A percentile compares a stretch with the other conserved stretches of the same genome.
Evolutionary conservation across 2,888 invertebrate genomes (phyloP).

Genomic region (Lasioglossum leucozonium): DNA sequence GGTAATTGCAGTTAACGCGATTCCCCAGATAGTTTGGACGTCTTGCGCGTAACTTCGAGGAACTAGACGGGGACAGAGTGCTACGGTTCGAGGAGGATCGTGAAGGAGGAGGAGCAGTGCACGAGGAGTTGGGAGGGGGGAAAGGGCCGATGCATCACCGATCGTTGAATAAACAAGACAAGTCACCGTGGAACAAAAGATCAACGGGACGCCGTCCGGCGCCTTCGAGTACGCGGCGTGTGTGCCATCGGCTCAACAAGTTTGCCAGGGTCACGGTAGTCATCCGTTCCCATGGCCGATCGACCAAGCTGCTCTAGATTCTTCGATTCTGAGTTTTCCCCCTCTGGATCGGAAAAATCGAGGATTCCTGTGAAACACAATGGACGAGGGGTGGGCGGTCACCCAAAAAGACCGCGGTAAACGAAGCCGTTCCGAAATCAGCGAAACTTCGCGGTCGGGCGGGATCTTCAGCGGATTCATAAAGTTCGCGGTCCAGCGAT

Average conservation of each 20-base stretch:
- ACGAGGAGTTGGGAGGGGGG: neutral
- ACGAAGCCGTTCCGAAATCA: neutral
- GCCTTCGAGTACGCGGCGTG: neutral
- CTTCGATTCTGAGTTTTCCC: neutral
- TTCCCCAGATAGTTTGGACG: constrained; percentile 54
- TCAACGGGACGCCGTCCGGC: constrained; percentile 18
- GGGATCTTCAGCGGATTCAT: neutral
- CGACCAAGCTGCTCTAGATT: too few species aligned
- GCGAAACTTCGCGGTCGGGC: neutral
- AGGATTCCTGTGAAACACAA: too few species aligned
- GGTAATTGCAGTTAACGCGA: constrained; percentile 67
- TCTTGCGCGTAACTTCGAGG: constrained; percentile 57
- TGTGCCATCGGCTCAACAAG: constrained; percentile 51
- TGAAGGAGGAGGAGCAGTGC: neutral
- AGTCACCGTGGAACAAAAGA: constrained; percentile 40
- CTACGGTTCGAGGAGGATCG: constrained; percentile 14
- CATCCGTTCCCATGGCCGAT: neutral
- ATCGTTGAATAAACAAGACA: constrained; percentile 65
- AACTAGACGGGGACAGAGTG: neutral
- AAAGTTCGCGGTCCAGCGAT: neutral
- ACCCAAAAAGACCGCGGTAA: neutral
- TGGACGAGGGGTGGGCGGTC: too few species aligned
- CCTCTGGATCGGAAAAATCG: neutral
- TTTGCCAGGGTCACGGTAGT: constrained; percentile 29
- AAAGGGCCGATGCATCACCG: neutral